Conservation (phyloP, 2,797 vertebrate genomes). For the Pipistrellus nathusii region DNA sequence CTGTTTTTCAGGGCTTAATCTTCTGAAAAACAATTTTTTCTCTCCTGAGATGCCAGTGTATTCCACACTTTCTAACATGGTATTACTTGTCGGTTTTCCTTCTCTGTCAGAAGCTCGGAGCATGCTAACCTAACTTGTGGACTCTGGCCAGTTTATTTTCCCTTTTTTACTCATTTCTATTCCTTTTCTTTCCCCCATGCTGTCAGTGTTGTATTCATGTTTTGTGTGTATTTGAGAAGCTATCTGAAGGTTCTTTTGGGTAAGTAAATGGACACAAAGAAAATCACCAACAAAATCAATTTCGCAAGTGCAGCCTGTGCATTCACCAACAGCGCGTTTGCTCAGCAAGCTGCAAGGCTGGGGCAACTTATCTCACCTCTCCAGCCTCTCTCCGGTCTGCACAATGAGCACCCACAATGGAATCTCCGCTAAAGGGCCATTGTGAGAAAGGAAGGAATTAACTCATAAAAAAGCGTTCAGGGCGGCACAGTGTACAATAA, state of each 20-base stretch:
- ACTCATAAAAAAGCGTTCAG: background rate
- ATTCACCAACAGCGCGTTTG: background rate
- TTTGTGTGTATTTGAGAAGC: background rate
- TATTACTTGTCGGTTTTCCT: background rate
- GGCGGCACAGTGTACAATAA: accelerated
- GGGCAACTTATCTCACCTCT: background rate
- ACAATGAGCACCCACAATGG: too few relatives aligned
- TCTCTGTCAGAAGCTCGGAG: background rate
- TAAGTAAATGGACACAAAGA: background rate
- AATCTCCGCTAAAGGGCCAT: background rate
- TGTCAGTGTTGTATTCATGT: background rate
- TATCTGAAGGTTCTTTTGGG: background rate
- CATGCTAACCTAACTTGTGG: accelerated
- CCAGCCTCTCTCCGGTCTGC: background rate
- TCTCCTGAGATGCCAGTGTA: background rate
- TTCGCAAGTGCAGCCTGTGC: background rate
- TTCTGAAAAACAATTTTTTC: background rate
- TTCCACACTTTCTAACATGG: background rate
- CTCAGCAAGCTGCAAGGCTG: background rate
- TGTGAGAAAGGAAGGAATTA: background rate
- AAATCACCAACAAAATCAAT: background rate
- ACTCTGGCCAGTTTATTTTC: background rate
- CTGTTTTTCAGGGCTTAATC: background rate
- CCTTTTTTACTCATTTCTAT: background rate
- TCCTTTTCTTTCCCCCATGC: background rate